Evolutionary conservation across 2,888 invertebrate genomes (phyloP).

Genomic region (Choristoneura rosaceana): DNA sequence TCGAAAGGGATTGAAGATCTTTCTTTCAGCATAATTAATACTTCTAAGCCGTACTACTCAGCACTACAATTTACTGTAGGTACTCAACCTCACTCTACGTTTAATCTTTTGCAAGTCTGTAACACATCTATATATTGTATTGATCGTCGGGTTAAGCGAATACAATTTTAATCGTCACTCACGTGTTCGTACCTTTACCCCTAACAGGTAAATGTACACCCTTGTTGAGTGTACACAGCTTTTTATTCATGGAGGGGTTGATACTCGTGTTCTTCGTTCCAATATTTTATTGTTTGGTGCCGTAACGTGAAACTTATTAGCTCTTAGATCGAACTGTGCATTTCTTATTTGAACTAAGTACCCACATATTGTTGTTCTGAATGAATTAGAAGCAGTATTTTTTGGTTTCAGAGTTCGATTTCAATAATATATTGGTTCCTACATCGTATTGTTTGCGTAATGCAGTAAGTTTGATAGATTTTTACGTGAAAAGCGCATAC

Average conservation of each 20-base stretch:
- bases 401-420: neutral
- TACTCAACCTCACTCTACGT: too few relatives aligned
- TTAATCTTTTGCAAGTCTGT: neutral
- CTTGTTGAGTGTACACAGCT: slow-evolving; percentile 4
- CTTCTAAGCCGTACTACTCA: too few relatives aligned
- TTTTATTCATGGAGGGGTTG: slow-evolving; percentile 10
- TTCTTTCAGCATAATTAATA: too few relatives aligned
- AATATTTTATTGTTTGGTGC: slow-evolving; percentile 12
- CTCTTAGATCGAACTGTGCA: neutral
- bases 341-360: too few relatives aligned
- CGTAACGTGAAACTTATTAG: neutral
- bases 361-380: neutral
- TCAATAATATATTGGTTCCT: too few relatives aligned
- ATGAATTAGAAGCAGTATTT: neutral
- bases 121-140: neutral
- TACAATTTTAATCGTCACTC: slow-evolving; percentile 24
- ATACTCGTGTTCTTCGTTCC: slow-evolving; percentile 13
- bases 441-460: too few relatives aligned
- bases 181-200: slow-evolving; percentile 20
- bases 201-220: slow-evolving; percentile 14
- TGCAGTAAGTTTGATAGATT: too few relatives aligned
- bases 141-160: neutral
- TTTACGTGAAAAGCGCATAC: too few relatives aligned
- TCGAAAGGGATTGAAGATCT: too few relatives aligned
- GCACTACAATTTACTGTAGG: too few relatives aligned